Base-by-base conservation (phyloP, 2,113 vertebrate species). In the Hemichromis elongatus region DNA sequence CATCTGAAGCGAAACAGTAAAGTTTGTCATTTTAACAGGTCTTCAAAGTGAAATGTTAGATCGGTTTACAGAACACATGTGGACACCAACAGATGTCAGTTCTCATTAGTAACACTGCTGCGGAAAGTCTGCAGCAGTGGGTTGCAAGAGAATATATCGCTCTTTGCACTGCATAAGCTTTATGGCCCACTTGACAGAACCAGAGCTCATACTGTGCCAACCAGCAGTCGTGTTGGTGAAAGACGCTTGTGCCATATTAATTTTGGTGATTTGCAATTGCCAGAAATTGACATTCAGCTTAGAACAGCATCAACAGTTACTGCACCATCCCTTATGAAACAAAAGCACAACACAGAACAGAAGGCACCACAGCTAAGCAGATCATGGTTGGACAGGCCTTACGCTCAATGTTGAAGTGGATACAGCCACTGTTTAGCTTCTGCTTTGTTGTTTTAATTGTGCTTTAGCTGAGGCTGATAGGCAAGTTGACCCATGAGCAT, bases 61-160 rank as follows among this genome's bases (percentile, higher is more conserved):
- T 6, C 7, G 21, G 6, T 21, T 79, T 3, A 63, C 2, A 63
- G 59, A 66, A 37, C 19, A 66, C 6, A 5, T 0, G 10, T 37
- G 59, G 33, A 37, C 33, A 37, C 59, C 4, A 2, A 10, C 7
- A 80, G 1, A 2, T 95, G 94, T 95, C 3, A 79, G 19, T 89
- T 91, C 93, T 86, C 92, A 59, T 88, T 4, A 95, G 95, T 96
- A 95, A 93, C 95, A 95, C 95, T 95, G 89, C 94, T 90, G 87
- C 78, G 86, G 86, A 40, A 3, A 4, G 2, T 59, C 11, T 11
- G 88, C 94, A 94, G 88, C 95, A 95, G 94, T 93, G 95, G 92
- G 95, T 95, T 95, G 95, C 95, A 94, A 88, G 90, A 93, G 94
- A 94, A 91, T 16, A 2, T 3, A 3, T 92, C 93, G 9, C 57